Conservation (phyloP, 1,140 invertebrate genomes). For the Bombus sylvicola region DNA sequence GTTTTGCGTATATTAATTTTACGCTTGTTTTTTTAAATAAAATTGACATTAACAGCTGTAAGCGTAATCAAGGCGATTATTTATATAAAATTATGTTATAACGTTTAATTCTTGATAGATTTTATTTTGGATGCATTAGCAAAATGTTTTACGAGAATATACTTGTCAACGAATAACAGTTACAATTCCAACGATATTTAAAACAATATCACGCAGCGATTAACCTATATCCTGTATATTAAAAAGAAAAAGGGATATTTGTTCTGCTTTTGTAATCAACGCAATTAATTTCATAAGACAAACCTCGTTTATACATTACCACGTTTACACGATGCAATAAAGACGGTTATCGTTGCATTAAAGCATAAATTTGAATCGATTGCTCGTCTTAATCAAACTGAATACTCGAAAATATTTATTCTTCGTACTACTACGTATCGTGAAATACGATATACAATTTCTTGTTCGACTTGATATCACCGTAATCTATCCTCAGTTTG, state of each 20-base stretch:
- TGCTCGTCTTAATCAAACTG: too few relatives aligned
- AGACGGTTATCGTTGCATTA: neutral
- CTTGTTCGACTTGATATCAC: neutral
- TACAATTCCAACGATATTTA: neutral
- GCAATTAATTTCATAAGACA: neutral
- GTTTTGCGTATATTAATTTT: neutral
- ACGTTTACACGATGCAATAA: neutral
- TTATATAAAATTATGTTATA: too few relatives aligned
- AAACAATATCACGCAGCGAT: neutral
- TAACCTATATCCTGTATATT: neutral
- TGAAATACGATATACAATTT: neutral
- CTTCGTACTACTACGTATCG: neutral
- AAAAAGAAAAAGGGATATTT: neutral
- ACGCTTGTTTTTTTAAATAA: neutral
- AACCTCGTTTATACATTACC: neutral
- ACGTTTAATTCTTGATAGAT: too few relatives aligned
- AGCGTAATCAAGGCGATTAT: neutral
- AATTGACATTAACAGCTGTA: neutral
- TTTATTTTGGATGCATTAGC: too few relatives aligned
- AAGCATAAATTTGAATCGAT: neutral
- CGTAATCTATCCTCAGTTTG: neutral
- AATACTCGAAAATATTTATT: neutral
- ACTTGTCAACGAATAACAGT: neutral
- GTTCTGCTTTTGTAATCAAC: neutral
- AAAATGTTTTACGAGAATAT: too few relatives aligned